Evolutionary conservation across 2,113 vertebrate genomes (phyloP).

Genomic region (Cinclus cinclus): DNA sequence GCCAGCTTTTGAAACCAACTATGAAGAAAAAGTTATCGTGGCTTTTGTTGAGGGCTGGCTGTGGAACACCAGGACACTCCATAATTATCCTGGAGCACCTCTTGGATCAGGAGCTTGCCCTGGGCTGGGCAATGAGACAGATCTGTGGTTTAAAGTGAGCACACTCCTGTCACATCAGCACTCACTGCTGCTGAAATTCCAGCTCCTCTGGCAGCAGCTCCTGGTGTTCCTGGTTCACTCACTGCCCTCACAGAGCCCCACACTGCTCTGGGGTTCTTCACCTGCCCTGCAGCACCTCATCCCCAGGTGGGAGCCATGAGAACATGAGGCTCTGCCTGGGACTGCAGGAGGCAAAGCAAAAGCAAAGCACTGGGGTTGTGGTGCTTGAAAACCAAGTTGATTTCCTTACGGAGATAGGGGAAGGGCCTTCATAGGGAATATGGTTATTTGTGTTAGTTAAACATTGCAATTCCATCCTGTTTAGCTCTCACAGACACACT

Average conservation of each 20-base stretch:
- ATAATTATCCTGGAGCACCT: not conserved
- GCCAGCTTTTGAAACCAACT: not conserved
- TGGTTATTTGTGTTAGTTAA: not conserved
- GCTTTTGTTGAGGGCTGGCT: not conserved
- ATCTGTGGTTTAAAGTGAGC: no score
- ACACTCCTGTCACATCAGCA: fast-evolving
- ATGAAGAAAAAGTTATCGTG: not conserved
- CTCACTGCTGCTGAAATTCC: not conserved
- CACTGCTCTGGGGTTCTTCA: not conserved
- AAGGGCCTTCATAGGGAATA: not conserved
- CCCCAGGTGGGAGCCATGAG: fast-evolving
- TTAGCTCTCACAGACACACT: not conserved
- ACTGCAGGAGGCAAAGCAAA: not conserved
- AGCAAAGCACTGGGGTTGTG: not conserved
- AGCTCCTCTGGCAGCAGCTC: not conserved
- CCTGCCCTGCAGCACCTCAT: not conserved
- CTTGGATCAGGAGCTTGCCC: not conserved
- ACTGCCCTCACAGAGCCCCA: not conserved
- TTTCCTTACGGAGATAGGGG: fast-evolving
- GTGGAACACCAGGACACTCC: not conserved
- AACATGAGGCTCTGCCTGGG: fast-evolving
- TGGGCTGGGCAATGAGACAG: not conserved
- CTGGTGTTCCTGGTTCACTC: not conserved
- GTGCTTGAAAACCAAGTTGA: not conserved
- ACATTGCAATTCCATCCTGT: not conserved